phyloP scores from a whole-genome alignment of 2,113 vertebrate species.

The Otolemur garnettii region DNA sequence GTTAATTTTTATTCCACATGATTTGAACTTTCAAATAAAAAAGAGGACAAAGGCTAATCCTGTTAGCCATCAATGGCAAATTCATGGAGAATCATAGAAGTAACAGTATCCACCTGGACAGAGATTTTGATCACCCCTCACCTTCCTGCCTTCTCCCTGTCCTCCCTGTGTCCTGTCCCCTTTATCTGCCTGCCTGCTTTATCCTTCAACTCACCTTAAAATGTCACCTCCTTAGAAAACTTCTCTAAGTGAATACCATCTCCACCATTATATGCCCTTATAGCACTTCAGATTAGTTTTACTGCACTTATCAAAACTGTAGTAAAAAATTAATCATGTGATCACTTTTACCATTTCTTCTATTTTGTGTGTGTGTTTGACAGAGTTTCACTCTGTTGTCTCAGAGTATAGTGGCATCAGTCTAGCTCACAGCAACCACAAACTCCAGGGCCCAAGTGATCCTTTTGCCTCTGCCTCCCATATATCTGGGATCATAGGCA shows the following conservation, averaged over 20 bases:
- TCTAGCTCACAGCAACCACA: too few relatives aligned
- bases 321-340: neutral
- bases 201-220: neutral
- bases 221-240: neutral
- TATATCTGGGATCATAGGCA: too few relatives aligned
- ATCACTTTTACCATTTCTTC: neutral
- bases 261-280: neutral
- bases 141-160: neutral
- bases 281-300: neutral
- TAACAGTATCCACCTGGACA: neutral
- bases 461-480: too few relatives aligned
- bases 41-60: neutral
- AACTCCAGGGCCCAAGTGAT: too few relatives aligned
- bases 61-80: neutral
- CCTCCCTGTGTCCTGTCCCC: too few relatives aligned
- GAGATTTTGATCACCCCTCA: accelerated
- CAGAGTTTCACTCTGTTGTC: too few relatives aligned
- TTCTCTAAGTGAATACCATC: neutral
- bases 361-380: too few relatives aligned
- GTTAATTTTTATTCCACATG: conserved; percentile 6
- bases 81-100: neutral
- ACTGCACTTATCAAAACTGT: neutral
- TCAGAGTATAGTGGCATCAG: too few relatives aligned
- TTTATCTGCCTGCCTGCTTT: neutral
- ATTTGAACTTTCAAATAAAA: neutral